Percentiles rank a stretch among this genome's conserved stretches.
These are phyloP conservation scores for Ailurus styani DNA, from an alignment of 2,113 vertebrate genomes.

Conservation along the genomic window DNA sequence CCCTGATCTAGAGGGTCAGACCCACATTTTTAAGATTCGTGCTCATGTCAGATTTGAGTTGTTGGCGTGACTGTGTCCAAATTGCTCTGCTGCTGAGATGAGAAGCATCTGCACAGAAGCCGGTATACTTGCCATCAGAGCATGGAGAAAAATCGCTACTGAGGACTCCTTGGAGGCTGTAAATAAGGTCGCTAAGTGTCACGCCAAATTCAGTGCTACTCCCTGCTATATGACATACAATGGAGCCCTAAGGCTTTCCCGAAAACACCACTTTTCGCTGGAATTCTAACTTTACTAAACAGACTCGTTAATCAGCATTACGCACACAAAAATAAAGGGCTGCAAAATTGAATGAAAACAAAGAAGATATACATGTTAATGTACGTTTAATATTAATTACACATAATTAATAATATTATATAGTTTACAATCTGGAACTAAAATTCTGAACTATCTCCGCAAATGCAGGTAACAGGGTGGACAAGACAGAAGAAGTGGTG, in stretches of 20 bases:
- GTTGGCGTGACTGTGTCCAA: constrained; percentile 95
- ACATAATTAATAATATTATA: neutral
- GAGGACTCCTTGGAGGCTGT: constrained; percentile 99
- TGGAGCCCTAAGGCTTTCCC: constrained; percentile 67
- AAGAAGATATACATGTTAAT: neutral
- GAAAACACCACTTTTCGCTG: neutral
- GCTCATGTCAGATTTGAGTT: constrained; percentile 97
- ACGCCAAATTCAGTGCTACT: constrained; percentile 98
- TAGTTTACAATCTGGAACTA: neutral
- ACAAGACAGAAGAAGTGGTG: neutral
- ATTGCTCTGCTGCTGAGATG: constrained; percentile 97
- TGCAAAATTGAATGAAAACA: neutral
- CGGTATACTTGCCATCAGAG: constrained; percentile 97
- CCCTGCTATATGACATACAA: constrained; percentile 99
- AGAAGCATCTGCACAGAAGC: constrained; percentile 98
- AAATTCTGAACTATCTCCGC: neutral
- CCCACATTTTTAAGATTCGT: constrained; percentile 98
- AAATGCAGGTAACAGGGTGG: neutral
- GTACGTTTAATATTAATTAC: neutral
- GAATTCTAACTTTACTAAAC: neutral
- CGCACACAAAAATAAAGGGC: constrained; percentile 58
- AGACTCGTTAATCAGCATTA: constrained; percentile 27
- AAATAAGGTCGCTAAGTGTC: constrained; percentile 99
- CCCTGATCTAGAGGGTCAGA: constrained; percentile 96
- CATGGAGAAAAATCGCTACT: constrained; percentile 94